Percentiles rank a stretch among this genome's conserved stretches.
These are phyloP conservation scores for Apamea sordens DNA, from an alignment of 2,888 invertebrate genomes.

Conservation along the genomic window DNA sequence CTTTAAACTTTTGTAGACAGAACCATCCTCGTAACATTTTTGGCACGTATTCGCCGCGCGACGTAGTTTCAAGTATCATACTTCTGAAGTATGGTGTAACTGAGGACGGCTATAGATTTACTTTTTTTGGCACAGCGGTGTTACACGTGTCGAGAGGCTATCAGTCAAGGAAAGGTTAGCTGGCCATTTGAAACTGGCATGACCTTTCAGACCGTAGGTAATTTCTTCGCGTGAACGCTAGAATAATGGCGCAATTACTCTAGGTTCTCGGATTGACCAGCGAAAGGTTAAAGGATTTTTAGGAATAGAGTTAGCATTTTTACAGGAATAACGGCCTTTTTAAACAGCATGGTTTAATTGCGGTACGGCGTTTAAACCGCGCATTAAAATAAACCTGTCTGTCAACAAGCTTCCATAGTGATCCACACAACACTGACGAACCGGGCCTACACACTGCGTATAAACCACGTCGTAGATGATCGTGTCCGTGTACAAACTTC, in stretches of 20 bases:
- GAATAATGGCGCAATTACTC: conserved; percentile 14
- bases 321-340: neutral
- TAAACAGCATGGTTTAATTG: no score
- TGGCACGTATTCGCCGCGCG: conserved; percentile 6
- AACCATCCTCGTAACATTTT: conserved; percentile 33
- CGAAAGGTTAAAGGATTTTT: neutral
- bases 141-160: conserved; percentile 20
- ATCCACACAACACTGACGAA: neutral
- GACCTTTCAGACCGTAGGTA: neutral
- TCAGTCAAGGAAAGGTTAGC: conserved; percentile 16
- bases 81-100: conserved; percentile 28
- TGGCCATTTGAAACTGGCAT: conserved; percentile 31
- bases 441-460: neutral
- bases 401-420: neutral
- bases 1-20: conserved; percentile 26
- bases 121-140: conserved; percentile 22
- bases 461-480: no score
- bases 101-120: conserved; percentile 36
- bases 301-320: neutral
- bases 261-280: conserved; percentile 2
- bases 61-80: conserved; percentile 46
- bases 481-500: no score
- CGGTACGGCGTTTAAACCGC: no score
- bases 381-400: neutral
- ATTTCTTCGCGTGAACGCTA: neutral